Evolutionary conservation across 64 coral and sea anemone genomes (phyloP).

Genomic region (Orbicella faveolata): DNA sequence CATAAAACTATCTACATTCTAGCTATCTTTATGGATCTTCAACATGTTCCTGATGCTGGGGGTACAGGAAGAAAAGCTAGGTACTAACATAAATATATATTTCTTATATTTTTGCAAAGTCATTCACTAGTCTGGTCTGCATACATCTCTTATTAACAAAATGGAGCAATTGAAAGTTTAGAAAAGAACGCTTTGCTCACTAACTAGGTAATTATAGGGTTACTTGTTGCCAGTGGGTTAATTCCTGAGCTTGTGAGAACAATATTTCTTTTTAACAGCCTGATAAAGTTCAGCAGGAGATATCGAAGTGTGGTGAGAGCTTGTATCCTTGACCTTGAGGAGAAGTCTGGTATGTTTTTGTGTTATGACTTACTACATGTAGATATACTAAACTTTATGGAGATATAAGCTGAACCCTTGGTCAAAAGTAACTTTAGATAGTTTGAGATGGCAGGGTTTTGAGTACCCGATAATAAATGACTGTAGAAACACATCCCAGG

Average conservation of each 20-base stretch:
- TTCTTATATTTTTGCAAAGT: not conserved
- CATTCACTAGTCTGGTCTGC: too few species aligned
- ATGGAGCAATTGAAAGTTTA: not conserved
- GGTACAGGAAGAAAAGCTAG: conserved; percentile 66
- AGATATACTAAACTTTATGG: too few species aligned
- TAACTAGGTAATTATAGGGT: too few species aligned
- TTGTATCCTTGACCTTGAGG: conserved; percentile 66
- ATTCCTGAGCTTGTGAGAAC: not conserved
- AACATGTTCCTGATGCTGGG: conserved; percentile 66
- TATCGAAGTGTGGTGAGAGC: conserved; percentile 81
- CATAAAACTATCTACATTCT: not conserved
- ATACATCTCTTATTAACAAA: not conserved
- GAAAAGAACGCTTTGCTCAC: too few species aligned
- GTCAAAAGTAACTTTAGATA: too few species aligned
- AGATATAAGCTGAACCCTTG: too few species aligned
- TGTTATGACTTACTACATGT: not conserved
- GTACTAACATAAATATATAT: not conserved
- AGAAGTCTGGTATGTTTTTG: conserved; percentile 63
- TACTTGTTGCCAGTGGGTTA: too few species aligned
- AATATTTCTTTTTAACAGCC: conserved; percentile 42
- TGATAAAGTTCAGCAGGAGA: conserved; percentile 80
- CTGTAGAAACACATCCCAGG: not conserved
- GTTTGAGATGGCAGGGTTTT: too few species aligned
- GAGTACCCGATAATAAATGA: not conserved
- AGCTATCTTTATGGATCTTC: conserved; percentile 93